Evolutionary conservation across 2,888 invertebrate species (phyloP), one percentile per base, ranked within the genome.

Genomic region (Xestia rhomboidea): DNA sequence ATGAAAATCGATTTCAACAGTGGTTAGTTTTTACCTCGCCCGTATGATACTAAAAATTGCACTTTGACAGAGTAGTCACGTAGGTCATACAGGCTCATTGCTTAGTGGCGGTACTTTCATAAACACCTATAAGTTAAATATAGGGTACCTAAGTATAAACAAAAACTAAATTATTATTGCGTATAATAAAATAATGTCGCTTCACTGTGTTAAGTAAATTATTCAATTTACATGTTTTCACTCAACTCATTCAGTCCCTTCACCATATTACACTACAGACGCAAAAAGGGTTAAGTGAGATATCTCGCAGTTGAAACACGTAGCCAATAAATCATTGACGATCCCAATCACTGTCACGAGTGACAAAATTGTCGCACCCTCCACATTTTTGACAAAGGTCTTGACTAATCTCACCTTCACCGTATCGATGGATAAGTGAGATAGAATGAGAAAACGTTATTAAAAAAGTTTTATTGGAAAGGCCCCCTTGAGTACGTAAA

Each of bases 381-480:
- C 46, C 68, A 44, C 27, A 73, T 66, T 72, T 76, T 69, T 80
- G 73, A 78, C 30, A 82, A 79, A 82, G 77, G 79, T 80, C 69
- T 30, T 34, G 44, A 77, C 46, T 78, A 68, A 83, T 67, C 83
- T 70, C 41, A 84, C 68, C 68, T 73, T 27, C 11, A 15, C 41
- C 38, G 64, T 62, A 85, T 85, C 76, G 70, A 76, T 83, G 60
- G 51, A 11, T 72, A 81, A 83, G 49, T 73, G 73, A 77, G 81
- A 86, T 81, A 71, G 86, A 87, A 89, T 76, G 83, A 76, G 85
- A 84, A 86, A 63, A 84, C 83, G 84, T 90, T 91, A 91, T 91
- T 91, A 91, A 91, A 91, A 91, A 91, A 91, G 91, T 91, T 91
- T 89, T 88, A 88, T 90, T 89, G 79, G 82, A 82, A 80, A 78